A percentile compares a stretch with the other conserved stretches of the same genome.
These are phyloP conservation scores for Axinella damicornis DNA, from an alignment of 37 sponge, comb jelly and placozoan species.

Conservation along the genomic window DNA sequence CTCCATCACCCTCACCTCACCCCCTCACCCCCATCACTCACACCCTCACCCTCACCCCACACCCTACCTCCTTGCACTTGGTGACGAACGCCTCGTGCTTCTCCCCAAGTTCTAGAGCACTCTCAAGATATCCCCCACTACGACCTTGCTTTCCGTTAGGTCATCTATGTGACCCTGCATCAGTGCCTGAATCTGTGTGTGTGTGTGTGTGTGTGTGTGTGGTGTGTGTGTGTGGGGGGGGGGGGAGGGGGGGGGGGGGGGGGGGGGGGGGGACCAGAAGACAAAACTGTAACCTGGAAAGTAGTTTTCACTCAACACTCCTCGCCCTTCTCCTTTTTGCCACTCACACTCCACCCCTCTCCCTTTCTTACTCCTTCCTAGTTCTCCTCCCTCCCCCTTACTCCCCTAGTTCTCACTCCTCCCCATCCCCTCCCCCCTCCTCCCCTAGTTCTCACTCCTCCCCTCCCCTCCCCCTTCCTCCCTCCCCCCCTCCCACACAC, in stretches of 20 bases:
- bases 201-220: too few species aligned
- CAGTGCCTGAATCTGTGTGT: neutral
- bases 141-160: too few species aligned
- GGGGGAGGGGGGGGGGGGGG: too few species aligned
- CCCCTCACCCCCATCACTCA: neutral
- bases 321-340: neutral
- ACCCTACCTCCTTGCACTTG: conserved; percentile 64
- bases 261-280: too few species aligned
- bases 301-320: too few species aligned
- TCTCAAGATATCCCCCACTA: conserved; percentile 42
- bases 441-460: neutral
- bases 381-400: too few species aligned
- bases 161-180: conserved; percentile 2
- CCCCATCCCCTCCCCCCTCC: neutral
- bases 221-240: too few species aligned
- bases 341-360: neutral
- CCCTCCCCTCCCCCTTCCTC: neutral
- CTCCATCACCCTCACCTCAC: neutral
- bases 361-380: neutral
- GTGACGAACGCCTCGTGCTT: conserved; percentile 68
- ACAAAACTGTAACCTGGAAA: too few species aligned
- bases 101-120: conserved; percentile 43
- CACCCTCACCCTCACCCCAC: neutral
- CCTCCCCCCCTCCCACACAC: neutral
- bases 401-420: neutral